These are phyloP conservation scores for Tetragnatha versicolor DNA, from an alignment of 1,140 invertebrate genomes.

Conservation along the genomic window DNA sequence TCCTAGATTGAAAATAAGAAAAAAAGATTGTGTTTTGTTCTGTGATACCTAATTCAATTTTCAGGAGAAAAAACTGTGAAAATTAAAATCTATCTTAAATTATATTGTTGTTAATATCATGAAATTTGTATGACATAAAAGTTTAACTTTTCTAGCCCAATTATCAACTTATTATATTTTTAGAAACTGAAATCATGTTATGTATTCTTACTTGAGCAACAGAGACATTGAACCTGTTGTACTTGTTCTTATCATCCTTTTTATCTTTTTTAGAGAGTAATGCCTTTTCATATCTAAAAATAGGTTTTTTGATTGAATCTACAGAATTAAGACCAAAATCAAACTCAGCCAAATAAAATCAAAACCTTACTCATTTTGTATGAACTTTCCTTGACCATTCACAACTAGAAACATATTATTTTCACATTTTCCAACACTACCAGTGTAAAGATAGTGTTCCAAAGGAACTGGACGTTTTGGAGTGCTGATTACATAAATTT, in stretches of 20 bases:
- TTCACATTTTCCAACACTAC: slow-evolving; percentile 79
- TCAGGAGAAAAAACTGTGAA: no score
- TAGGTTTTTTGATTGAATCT: background rate
- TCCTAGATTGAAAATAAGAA: slow-evolving; percentile 2
- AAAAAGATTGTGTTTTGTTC: no score
- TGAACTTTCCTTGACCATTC: slow-evolving; percentile 76
- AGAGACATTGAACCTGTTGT: background rate
- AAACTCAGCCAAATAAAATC: background rate
- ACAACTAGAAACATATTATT: slow-evolving; percentile 86
- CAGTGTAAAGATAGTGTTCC: slow-evolving; percentile 92
- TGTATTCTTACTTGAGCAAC: no score
- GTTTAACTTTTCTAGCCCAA: no score
- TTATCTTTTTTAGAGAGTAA: background rate
- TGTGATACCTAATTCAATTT: no score
- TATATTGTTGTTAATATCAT: no score
- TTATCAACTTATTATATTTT: no score
- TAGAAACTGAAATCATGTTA: no score
- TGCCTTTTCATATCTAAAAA: background rate
- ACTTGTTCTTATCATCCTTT: background rate
- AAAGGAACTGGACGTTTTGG: slow-evolving; percentile 92
- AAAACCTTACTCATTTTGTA: slow-evolving; percentile 72
- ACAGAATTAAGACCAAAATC: background rate
- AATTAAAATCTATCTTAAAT: no score
- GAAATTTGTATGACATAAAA: no score
- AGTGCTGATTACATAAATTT: slow-evolving; percentile 95